phyloP scores from a whole-genome alignment of 2,888 invertebrate genomes.

The Cistogaster globosa region DNA sequence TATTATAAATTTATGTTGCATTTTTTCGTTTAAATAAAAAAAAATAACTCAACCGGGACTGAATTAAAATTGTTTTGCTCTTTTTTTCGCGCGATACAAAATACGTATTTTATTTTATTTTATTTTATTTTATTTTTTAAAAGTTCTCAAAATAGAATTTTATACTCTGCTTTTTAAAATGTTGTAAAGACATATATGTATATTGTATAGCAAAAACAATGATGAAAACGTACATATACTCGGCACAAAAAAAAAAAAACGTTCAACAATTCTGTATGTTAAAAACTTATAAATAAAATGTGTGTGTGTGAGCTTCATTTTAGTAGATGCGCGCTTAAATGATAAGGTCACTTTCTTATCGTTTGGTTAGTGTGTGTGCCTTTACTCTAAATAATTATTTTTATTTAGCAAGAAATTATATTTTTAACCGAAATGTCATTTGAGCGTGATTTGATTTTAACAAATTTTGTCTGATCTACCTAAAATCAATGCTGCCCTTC shows the following conservation, averaged over 20 bases:
- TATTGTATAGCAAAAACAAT: not conserved
- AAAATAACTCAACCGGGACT: slow-evolving; percentile 30
- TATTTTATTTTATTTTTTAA: slow-evolving; percentile 23
- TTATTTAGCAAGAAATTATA: no score
- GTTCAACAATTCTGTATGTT: not conserved
- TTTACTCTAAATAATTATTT: no score
- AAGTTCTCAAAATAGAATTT: slow-evolving; percentile 64
- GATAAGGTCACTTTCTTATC: not conserved
- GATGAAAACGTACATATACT: not conserved
- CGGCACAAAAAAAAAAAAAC: no score
- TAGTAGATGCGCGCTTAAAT: not conserved
- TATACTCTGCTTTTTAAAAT: slow-evolving; percentile 35
- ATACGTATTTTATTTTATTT: not conserved
- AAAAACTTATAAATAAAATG: slow-evolving; percentile 24
- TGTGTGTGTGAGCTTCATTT: no score
- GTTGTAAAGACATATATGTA: slow-evolving; percentile 23
- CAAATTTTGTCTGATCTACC: no score
- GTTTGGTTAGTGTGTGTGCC: no score
- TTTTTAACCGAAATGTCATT: no score
- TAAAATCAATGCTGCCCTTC: no score
- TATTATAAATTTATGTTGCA: slow-evolving; percentile 3
- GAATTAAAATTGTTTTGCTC: slow-evolving; percentile 20
- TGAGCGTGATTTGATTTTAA: no score
- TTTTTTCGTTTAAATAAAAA: slow-evolving; percentile 9
- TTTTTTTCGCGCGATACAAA: not conserved